Conservation (phyloP, 2,113 vertebrate genomes). For the Elephas maximus region DNA sequence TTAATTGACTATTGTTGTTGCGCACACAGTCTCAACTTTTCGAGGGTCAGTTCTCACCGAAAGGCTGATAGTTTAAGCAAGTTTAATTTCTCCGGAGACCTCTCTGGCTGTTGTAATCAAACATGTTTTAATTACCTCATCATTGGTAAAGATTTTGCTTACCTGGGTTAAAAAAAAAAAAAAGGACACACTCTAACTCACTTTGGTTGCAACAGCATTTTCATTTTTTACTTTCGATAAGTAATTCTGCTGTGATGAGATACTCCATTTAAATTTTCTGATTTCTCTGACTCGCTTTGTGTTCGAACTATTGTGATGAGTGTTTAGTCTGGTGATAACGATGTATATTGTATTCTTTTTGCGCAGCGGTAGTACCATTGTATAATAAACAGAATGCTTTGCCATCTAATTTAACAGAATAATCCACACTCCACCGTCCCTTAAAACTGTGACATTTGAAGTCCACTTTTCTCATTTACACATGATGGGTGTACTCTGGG, state of each 20-base stretch:
- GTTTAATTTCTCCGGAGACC: neutral
- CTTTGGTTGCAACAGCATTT: neutral
- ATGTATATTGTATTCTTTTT: neutral
- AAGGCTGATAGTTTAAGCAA: neutral
- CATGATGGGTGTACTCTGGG: neutral
- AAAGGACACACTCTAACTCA: neutral
- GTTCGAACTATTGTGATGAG: neutral
- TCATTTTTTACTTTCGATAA: neutral
- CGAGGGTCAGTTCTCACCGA: neutral
- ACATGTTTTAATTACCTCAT: neutral
- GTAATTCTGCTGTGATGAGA: neutral
- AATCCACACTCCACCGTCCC: neutral
- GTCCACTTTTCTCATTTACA: neutral
- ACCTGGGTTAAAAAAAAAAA: neutral
- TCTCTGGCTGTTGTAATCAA: neutral
- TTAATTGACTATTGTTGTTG: neutral
- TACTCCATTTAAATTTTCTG: neutral
- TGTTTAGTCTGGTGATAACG: neutral
- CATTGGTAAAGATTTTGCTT: neutral
- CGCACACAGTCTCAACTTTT: neutral
- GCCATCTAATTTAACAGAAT: neutral
- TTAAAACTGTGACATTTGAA: neutral
- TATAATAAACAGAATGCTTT: neutral
- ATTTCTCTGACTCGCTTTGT: neutral
- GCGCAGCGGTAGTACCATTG: neutral